phyloP scores from a whole-genome alignment of 2,113 vertebrate species.

The Ancistrus triradiatus region DNA sequence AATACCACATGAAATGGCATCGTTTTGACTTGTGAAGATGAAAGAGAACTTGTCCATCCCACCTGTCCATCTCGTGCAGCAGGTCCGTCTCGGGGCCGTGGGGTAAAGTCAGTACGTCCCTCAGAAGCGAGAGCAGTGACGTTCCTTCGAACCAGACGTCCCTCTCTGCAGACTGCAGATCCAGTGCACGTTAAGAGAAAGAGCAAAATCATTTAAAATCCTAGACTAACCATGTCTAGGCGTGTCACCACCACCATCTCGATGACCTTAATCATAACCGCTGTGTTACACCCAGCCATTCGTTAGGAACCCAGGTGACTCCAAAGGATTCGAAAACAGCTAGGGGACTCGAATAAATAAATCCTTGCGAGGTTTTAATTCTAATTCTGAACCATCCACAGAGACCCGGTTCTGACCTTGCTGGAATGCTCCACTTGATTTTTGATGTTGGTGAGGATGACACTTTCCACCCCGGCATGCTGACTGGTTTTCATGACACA shows the following conservation, averaged over 20 bases:
- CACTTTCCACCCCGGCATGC: constrained; percentile 85
- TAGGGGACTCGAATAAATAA: too few species aligned
- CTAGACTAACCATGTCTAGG: background rate
- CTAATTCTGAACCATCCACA: background rate
- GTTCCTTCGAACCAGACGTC: constrained; percentile 77
- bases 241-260: too few species aligned
- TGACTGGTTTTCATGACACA: constrained; percentile 86
- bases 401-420: constrained; percentile 68
- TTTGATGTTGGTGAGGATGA: constrained; percentile 87
- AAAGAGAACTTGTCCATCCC: constrained; percentile 29
- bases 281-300: too few species aligned
- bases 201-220: too few species aligned
- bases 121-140: constrained; percentile 75
- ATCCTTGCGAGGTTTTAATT: background rate
- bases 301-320: too few species aligned
- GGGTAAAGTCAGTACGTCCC: constrained; percentile 74
- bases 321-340: too few species aligned
- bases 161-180: constrained; percentile 57
- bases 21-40: background rate
- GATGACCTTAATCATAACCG: too few species aligned
- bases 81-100: constrained; percentile 85
- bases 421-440: constrained; percentile 79
- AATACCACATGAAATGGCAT: too few species aligned
- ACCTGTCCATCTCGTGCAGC: constrained; percentile 86
- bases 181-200: constrained; percentile 34